phyloP scores from a whole-genome alignment of 2,888 invertebrate species.

The Lumbricus terrestris region DNA sequence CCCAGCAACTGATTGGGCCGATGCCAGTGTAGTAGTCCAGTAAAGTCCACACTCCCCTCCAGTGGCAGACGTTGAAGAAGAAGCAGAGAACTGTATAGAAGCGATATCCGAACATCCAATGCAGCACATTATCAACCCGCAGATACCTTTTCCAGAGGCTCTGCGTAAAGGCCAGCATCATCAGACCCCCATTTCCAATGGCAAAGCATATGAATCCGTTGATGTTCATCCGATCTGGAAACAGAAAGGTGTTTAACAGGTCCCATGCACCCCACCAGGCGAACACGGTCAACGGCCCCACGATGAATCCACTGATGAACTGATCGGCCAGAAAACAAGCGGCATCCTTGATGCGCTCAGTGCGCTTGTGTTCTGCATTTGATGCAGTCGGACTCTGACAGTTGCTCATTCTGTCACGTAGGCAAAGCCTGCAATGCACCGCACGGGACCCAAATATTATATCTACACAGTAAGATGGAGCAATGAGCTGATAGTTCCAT shows the following conservation, averaged over 20 bases:
- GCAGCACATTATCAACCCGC: background rate
- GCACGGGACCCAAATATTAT: too few relatives aligned
- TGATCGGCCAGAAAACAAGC: slow-evolving; percentile 23
- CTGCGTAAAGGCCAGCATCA: slow-evolving; percentile 17
- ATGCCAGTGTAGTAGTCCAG: slow-evolving; percentile 25
- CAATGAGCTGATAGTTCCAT: too few relatives aligned
- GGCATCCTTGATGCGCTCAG: background rate
- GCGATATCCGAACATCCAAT: slow-evolving; percentile 27
- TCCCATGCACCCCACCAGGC: slow-evolving; percentile 27
- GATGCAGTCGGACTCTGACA: too few relatives aligned
- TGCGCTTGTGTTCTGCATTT: too few relatives aligned
- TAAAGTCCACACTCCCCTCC: slow-evolving; percentile 26
- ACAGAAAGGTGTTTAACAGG: slow-evolving; percentile 16
- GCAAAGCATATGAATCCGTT: slow-evolving; percentile 19
- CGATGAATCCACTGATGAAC: slow-evolving; percentile 20
- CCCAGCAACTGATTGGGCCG: background rate
- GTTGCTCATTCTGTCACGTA: too few relatives aligned
- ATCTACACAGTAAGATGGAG: too few relatives aligned
- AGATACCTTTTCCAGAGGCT: slow-evolving; percentile 12
- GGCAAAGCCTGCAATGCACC: too few relatives aligned
- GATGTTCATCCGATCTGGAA: background rate
- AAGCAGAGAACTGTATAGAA: slow-evolving; percentile 18
- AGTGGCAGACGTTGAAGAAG: slow-evolving; percentile 27
- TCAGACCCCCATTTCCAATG: slow-evolving; percentile 25
- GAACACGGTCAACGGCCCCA: slow-evolving; percentile 26